Evolutionary conservation across 1,140 invertebrate genomes (phyloP), one percentile per base, ranked within the genome.

Genomic region (Rhopalosiphum maidis): DNA sequence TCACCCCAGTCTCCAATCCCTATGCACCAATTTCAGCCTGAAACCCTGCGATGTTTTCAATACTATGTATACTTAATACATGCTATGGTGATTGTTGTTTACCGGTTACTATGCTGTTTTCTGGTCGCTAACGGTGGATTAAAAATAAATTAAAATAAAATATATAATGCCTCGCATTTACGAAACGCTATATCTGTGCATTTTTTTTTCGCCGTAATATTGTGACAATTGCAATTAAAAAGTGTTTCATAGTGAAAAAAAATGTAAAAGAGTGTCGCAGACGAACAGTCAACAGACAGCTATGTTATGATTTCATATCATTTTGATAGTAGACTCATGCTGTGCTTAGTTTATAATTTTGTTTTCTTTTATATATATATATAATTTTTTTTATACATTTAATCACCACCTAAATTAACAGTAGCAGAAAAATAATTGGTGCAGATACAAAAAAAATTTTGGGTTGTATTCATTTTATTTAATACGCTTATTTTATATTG

Each of bases 391-490:
- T 51, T 89, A 60, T 55, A 77, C 30, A 77, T 77, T 77, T 77
- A 90, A 90, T 85, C 91, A 92, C 41, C 77, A 51, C 77, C n/a
- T 92, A 92, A 92, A 77, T 77, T 92, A 92, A 92, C 91, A 92
- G 91, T 92, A 92, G 68, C 68, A 83, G 91, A 92, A 92, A 92
- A 92, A 41, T 92, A 92, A 92, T 83, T 85, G 91, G 91, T 92
- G 91, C 77, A 83, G 91, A 92, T 92, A 48, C 77, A 83, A 92
- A 90, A 51, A 51, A 85, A 92, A 92, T 92, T 54, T 90, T 92
- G 68, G 91, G 91, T 92, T 92, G 91, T 92, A 92, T 92, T 92
- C 91, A 83, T 92, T 92, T 92, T 83, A 83, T 92, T 92, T 82
- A 92, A 82, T 92, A 92, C 30, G 91, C 91, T 92, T 92, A 41